Percentiles rank a stretch among this genome's conserved stretches.
phyloP scores from a whole-genome alignment of 2,113 vertebrate genomes.

The Lanius collurio region DNA sequence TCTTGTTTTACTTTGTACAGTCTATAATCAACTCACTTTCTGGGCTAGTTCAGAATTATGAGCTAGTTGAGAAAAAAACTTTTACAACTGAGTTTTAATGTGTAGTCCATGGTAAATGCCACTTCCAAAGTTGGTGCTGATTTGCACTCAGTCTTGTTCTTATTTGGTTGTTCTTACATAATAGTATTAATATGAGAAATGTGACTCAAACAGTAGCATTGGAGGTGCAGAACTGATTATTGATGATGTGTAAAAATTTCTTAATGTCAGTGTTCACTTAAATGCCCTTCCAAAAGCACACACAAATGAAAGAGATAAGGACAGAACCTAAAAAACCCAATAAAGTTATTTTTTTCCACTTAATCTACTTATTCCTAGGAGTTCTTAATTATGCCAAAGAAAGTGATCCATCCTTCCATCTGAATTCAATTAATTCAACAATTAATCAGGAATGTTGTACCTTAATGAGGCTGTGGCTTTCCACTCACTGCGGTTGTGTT shows the following conservation, averaged over 20 bases:
- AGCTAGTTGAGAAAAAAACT: background rate
- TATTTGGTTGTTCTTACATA: background rate
- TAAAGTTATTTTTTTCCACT: background rate
- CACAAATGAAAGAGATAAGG: background rate
- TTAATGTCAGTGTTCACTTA: background rate
- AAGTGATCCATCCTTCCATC: background rate
- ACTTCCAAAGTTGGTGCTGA: background rate
- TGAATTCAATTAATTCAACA: constrained; percentile 24
- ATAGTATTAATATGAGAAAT: background rate
- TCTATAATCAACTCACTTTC: background rate
- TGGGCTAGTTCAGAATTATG: background rate
- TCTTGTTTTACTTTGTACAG: background rate
- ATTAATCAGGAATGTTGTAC: background rate
- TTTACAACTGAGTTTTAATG: background rate
- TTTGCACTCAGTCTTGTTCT: background rate
- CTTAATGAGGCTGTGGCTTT: background rate
- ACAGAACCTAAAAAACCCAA: background rate
- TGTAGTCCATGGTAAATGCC: background rate
- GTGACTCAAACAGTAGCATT: background rate
- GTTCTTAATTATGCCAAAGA: background rate
- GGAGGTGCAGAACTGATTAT: background rate
- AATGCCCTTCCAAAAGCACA: background rate
- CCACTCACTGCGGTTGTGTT: background rate
- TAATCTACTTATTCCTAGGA: background rate
- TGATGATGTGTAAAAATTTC: background rate